phyloP scores from a whole-genome alignment of 2,888 invertebrate genomes.

The Neocrepidodera transversa region DNA sequence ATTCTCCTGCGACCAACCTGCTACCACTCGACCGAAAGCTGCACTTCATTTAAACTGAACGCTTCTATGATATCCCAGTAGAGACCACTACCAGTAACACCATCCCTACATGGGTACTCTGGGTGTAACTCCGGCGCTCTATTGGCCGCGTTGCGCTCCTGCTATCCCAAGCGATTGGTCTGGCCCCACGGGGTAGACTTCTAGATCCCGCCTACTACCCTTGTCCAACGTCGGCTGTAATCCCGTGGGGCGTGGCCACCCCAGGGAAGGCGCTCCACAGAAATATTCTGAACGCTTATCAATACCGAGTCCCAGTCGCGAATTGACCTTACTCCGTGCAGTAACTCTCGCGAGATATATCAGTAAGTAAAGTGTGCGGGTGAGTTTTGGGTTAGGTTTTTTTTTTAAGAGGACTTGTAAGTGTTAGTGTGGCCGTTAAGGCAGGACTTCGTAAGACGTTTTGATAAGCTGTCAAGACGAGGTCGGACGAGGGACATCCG shows the following conservation, averaged over 20 bases:
- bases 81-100: conserved; percentile 55
- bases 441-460: conserved; percentile 32
- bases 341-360: conserved; percentile 57
- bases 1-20: conserved; percentile 39
- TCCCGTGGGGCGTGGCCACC: conserved; percentile 64
- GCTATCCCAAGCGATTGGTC: conserved; percentile 54
- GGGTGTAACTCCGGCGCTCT: conserved; percentile 8
- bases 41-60: conserved; percentile 28
- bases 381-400: conserved; percentile 32
- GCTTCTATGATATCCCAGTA: conserved; percentile 49
- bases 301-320: conserved; percentile 58
- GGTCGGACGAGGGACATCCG: conserved; percentile 77
- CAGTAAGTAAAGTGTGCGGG: conserved; percentile 29
- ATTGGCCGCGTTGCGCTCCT: conserved; percentile 39
- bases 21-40: conserved; percentile 41
- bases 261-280: conserved; percentile 60
- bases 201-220: conserved; percentile 50
- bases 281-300: conserved; percentile 55
- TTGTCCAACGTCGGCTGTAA: conserved; percentile 46
- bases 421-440: conserved; percentile 35
- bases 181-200: conserved; percentile 44
- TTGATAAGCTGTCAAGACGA: conserved; percentile 65
- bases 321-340: conserved; percentile 55
- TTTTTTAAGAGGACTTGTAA: conserved; percentile 19
- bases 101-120: conserved; percentile 33